phyloP scores from a whole-genome alignment of 2,888 invertebrate species.

The Celastrina argiolus region DNA sequence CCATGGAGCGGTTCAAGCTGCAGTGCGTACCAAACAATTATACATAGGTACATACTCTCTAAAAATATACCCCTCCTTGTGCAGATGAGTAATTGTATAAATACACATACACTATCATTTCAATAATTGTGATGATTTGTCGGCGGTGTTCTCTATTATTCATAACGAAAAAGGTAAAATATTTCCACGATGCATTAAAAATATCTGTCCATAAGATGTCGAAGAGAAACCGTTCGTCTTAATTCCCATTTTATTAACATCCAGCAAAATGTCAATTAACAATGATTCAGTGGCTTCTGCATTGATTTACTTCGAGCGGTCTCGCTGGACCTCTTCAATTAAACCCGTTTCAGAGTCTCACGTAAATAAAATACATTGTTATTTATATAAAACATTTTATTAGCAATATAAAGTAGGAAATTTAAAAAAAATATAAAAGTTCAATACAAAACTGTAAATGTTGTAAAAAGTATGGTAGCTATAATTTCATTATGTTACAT shows the following conservation, averaged over 20 bases:
- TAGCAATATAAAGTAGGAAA: constrained; percentile 77
- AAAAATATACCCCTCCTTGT: too few relatives aligned
- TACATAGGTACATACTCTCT: too few relatives aligned
- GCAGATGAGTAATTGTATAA: too few relatives aligned
- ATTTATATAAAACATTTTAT: constrained; percentile 71
- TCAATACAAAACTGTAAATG: constrained; percentile 72
- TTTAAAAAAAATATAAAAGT: constrained; percentile 73
- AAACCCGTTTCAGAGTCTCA: background rate
- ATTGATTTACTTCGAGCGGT: background rate
- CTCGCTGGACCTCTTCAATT: background rate
- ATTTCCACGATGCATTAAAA: background rate
- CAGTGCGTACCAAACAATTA: too few relatives aligned
- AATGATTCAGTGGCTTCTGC: constrained; percentile 4
- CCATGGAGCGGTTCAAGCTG: too few relatives aligned
- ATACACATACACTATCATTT: too few relatives aligned
- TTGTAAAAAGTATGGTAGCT: constrained; percentile 69
- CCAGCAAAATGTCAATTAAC: constrained; percentile 11
- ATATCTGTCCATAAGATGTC: background rate
- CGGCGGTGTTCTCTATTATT: background rate
- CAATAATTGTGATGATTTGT: too few relatives aligned
- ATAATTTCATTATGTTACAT: constrained; percentile 51
- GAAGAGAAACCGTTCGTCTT: background rate
- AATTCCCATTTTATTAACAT: constrained; percentile 10
- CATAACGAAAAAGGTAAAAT: background rate
- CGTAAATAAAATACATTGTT: constrained; percentile 31